Evolutionary conservation across 2,888 invertebrate genomes (phyloP).

Genomic region (Caenorhabditis sp.): DNA sequence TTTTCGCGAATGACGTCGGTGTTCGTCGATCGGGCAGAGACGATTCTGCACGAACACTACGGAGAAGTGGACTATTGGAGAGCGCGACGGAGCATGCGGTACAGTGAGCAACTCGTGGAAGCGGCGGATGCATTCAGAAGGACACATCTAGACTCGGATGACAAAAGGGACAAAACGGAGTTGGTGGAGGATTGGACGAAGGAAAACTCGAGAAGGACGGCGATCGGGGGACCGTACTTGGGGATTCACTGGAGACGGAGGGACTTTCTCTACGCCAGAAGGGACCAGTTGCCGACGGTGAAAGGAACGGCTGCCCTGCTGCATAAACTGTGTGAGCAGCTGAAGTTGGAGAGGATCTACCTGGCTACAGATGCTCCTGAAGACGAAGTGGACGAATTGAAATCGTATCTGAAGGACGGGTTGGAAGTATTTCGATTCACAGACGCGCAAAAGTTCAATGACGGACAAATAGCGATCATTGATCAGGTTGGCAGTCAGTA

Average conservation of each 20-base stretch:
- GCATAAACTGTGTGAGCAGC: constrained; percentile 44
- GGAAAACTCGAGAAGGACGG: constrained; percentile 20
- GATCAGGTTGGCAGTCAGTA: constrained; percentile 72
- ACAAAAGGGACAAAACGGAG: constrained; percentile 58
- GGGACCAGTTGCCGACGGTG: constrained; percentile 87
- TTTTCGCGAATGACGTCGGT: constrained; percentile 79
- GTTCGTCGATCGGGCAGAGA: constrained; percentile 84
- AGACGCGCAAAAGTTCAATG: constrained; percentile 59
- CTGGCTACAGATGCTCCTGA: constrained; percentile 72
- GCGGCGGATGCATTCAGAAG: constrained; percentile 85
- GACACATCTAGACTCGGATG: constrained; percentile 78
- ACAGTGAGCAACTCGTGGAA: constrained; percentile 84
- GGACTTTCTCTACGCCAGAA: constrained; percentile 88
- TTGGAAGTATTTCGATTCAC: constrained; percentile 48
- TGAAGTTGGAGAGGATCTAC: constrained; percentile 64
- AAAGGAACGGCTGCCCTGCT: constrained; percentile 83
- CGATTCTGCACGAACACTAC: constrained; percentile 89
- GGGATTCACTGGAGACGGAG: constrained; percentile 90
- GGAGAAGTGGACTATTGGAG: constrained; percentile 89
- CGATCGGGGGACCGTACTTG: constrained; percentile 84
- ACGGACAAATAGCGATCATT: constrained; percentile 74
- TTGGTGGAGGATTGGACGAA: constrained; percentile 52
- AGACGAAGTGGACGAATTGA: constrained; percentile 81
- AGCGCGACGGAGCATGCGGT: constrained; percentile 89
- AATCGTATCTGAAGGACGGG: constrained; percentile 79